Evolutionary conservation across 2,797 vertebrate genomes (phyloP), one percentile per base, ranked within the genome.

Genomic region (Fundulus diaphanus): DNA sequence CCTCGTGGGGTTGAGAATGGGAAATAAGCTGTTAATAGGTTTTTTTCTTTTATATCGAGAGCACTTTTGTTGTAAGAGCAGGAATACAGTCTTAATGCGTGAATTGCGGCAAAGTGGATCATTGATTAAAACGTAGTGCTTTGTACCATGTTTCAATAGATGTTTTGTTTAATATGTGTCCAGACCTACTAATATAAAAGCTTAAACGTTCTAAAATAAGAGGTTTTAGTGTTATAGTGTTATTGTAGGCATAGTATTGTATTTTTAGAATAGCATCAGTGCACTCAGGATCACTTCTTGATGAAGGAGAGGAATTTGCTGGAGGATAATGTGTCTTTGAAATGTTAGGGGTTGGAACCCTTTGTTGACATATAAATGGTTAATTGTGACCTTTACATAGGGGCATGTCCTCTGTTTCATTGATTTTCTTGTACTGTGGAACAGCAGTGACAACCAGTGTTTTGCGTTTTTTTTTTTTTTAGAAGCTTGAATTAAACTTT

Each of bases 361-460:
- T 78, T 76, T 0, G 68, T 81, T 68, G 29, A 69, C 22, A 35
- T n/a, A 56, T 52, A 35, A 33, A 48, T 40, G 29, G 16, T 51
- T 74, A 65, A 35, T 59, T 68, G 70, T 63, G 69, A 68, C 33
- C 35, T 70, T 81, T 78, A 78, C 37, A 59, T 71, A 5, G 37
- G 75, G 15, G 2, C 27, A 18, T 54, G 27, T 79, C 79, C 46
- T 65, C 65, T 73, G 37, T 75, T 86, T 67, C 75, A 79, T 85
- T 74, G 73, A 85, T 42, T 86, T 73, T 68, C 6, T 72, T 78
- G 46, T 74, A 0, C 48, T 51, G 72, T 56, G 46, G 37, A 35
- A 48, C 31, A 68, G 33, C 31, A 71, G 31, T 68, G 48, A 31
- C 51, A 33, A 37, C 42, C 27, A 70, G 6, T 20, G 69, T 24